These are phyloP conservation scores for Amazona ochrocephala DNA, from an alignment of 2,797 vertebrate species.

Conservation along the genomic window DNA sequence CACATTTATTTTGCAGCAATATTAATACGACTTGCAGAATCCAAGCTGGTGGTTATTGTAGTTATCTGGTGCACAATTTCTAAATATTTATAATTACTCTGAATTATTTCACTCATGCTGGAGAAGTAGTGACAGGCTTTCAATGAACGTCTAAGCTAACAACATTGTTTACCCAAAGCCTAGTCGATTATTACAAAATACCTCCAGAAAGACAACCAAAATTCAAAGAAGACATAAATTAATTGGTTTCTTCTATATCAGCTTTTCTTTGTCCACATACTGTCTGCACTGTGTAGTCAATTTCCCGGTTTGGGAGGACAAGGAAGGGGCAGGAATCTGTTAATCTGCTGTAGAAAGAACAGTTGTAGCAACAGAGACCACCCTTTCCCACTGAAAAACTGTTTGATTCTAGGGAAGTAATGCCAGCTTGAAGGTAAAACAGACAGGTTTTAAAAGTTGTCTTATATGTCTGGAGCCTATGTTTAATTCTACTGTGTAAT, in stretches of 20 bases:
- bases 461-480: background rate
- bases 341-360: background rate
- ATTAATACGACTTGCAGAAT: background rate
- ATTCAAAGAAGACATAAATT: background rate
- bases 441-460: background rate
- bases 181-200: background rate
- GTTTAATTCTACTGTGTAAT: background rate
- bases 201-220: background rate
- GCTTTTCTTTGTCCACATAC: background rate
- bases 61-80: background rate
- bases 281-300: background rate
- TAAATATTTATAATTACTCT: background rate
- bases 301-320: background rate
- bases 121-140: background rate
- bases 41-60: background rate
- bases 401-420: background rate
- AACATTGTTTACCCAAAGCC: background rate
- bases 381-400: background rate
- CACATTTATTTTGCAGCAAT: background rate
- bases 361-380: background rate
- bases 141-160: background rate
- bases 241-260: background rate
- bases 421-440: background rate
- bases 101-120: background rate
- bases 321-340: background rate